Conservation (phyloP, 2,888 invertebrate genomes). For the Oscheius sp. region DNA sequence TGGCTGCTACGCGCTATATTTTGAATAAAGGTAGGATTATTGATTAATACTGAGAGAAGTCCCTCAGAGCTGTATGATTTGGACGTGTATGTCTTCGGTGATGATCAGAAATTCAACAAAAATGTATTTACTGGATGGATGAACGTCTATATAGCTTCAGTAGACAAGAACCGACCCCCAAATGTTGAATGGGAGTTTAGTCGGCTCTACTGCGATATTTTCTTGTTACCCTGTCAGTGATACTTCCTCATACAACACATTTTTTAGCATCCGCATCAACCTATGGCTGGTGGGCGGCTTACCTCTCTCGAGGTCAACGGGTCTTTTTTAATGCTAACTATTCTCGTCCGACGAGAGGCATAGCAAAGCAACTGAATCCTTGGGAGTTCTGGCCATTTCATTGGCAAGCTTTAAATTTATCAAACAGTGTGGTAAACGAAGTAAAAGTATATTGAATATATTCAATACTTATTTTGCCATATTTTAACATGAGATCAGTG, state of each 20-base stretch:
- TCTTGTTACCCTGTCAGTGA: constrained; percentile 4
- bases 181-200: constrained; percentile 31
- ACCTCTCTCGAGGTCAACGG: constrained; percentile 9
- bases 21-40: not conserved
- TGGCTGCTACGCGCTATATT: not conserved
- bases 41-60: too few relatives aligned
- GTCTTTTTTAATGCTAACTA: constrained; percentile 24
- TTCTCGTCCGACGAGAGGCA: constrained; percentile 9
- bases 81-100: constrained; percentile 14
- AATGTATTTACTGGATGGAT: not conserved
- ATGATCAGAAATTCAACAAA: constrained; percentile 6
- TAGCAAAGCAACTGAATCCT: not conserved
- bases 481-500: too few relatives aligned
- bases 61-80: not conserved
- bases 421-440: too few relatives aligned
- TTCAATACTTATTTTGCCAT: too few relatives aligned
- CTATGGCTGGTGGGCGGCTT: constrained; percentile 28
- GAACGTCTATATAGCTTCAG: constrained; percentile 1
- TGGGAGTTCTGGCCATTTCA: constrained; percentile 8
- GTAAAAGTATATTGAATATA: too few relatives aligned
- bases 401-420: not conserved
- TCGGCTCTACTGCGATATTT: constrained; percentile 23
- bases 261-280: constrained; percentile 19
- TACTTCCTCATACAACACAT: not conserved
- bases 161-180: not conserved